phyloP scores from a whole-genome alignment of 2,113 vertebrate species.

The Alces alces region DNA sequence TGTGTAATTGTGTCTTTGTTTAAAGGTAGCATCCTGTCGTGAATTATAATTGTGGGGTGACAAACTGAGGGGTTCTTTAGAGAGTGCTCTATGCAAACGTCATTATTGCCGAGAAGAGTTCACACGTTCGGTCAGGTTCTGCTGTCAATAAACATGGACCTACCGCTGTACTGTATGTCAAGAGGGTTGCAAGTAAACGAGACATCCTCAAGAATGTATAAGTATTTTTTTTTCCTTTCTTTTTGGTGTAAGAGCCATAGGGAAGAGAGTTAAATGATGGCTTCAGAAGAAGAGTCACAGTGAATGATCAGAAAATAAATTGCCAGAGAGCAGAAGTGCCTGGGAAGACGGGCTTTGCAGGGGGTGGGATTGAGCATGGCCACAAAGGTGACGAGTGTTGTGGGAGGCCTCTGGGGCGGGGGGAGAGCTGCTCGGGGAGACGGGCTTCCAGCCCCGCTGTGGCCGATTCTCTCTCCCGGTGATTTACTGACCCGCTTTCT shows the following conservation, averaged over 20 bases:
- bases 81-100: background rate
- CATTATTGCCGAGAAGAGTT: background rate
- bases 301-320: background rate
- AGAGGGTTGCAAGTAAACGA: background rate
- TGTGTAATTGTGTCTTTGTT: background rate
- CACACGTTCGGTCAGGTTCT: background rate
- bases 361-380: background rate
- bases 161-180: background rate
- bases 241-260: background rate
- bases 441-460: background rate
- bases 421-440: rapidly evolving
- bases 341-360: background rate
- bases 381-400: background rate
- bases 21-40: background rate
- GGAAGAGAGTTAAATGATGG: background rate
- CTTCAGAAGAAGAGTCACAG: background rate
- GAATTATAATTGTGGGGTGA: background rate
- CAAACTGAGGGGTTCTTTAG: background rate
- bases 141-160: background rate
- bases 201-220: background rate
- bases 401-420: background rate
- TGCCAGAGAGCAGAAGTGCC: background rate
- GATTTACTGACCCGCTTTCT: background rate
- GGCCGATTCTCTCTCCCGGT: background rate
- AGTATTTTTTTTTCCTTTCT: background rate